These are phyloP conservation scores for Scyliorhinus canicula DNA, from an alignment of 2,797 vertebrate genomes.

Conservation along the genomic window DNA sequence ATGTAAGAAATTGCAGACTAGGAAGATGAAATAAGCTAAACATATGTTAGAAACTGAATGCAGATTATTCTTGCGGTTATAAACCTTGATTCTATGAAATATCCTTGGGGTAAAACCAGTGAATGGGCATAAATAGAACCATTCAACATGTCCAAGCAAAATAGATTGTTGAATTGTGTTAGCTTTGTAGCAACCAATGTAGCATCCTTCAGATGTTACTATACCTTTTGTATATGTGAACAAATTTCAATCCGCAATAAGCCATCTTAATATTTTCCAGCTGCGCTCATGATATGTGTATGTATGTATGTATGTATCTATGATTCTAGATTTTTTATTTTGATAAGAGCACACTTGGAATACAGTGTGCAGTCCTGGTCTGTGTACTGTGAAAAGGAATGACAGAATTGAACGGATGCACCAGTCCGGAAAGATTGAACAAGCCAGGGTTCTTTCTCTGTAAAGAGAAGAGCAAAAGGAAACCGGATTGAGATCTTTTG, in stretches of 20 bases:
- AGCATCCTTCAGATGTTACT: neutral
- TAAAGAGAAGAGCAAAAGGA: neutral
- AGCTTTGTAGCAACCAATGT: neutral
- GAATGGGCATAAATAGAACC: neutral
- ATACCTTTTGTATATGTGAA: neutral
- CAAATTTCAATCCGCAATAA: neutral
- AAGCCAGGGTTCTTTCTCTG: neutral
- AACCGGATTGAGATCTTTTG: neutral
- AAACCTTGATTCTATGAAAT: neutral
- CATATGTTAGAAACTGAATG: slow-evolving; percentile 35
- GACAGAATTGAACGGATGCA: neutral
- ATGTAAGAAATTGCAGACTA: slow-evolving; percentile 44
- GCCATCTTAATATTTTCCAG: neutral
- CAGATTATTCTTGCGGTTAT: neutral
- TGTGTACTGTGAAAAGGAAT: neutral
- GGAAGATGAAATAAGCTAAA: slow-evolving; percentile 44
- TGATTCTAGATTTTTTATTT: neutral
- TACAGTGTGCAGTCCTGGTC: neutral
- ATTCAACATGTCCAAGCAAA: neutral
- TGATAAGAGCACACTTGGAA: neutral
- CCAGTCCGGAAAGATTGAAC: neutral
- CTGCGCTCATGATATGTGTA: neutral
- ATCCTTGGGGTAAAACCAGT: neutral
- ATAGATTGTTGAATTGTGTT: neutral
- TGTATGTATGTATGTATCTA: neutral